Percentiles rank a stretch among this genome's conserved stretches.
Evolutionary conservation across 1,140 invertebrate species (phyloP).

Genomic region (Drosophila sturtevanti): DNA sequence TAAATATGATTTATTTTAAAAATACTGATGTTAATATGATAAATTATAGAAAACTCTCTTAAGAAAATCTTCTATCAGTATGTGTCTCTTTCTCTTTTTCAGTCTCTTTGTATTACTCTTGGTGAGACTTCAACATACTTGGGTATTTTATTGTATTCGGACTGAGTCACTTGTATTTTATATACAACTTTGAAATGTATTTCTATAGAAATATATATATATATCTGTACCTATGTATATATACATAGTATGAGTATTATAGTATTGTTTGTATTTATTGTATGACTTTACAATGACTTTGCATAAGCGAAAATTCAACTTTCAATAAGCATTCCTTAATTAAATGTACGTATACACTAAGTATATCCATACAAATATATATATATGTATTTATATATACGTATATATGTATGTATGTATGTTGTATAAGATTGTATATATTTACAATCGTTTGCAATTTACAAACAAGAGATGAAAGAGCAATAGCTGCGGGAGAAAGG

Average conservation of each 20-base stretch:
- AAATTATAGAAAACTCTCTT: too few relatives aligned
- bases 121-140: slow-evolving; percentile 27
- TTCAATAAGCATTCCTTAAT: background rate
- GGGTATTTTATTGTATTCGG: slow-evolving; percentile 16
- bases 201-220: background rate
- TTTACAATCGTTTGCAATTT: background rate
- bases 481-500: background rate
- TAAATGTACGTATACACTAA: background rate
- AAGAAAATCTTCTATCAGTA: too few relatives aligned
- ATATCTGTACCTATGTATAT: background rate
- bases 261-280: too few relatives aligned
- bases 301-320: background rate
- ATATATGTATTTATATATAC: too few relatives aligned
- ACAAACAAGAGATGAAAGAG: background rate
- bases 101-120: slow-evolving; percentile 14
- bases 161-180: background rate
- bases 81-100: background rate
- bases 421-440: too few relatives aligned
- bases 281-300: too few relatives aligned
- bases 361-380: too few relatives aligned
- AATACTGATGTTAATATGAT: too few relatives aligned
- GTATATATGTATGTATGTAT: too few relatives aligned
- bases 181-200: background rate
- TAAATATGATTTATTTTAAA: too few relatives aligned
- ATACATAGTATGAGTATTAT: too few relatives aligned